Conservation (phyloP, 2,888 invertebrate species). For the Drosophila emarginata region DNA sequence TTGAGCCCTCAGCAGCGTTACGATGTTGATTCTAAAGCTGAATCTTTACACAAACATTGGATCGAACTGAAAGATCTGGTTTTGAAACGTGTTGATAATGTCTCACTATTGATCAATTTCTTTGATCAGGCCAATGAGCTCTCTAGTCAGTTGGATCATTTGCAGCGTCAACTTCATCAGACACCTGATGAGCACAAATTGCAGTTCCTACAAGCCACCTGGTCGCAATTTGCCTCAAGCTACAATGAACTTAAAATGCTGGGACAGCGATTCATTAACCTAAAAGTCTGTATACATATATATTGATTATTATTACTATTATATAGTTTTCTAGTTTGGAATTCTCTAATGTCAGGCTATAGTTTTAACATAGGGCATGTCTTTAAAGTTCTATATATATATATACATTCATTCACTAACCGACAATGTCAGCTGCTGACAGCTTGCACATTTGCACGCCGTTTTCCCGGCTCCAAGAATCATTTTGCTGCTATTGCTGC, state of each 20-base stretch:
- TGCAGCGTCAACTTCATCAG: constrained; percentile 85
- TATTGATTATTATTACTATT: background rate
- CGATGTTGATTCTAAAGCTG: constrained; percentile 86
- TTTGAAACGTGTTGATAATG: constrained; percentile 86
- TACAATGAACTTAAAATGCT: constrained; percentile 87
- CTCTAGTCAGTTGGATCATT: constrained; percentile 85
- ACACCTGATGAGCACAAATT: constrained; percentile 85
- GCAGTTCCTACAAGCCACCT: constrained; percentile 82
- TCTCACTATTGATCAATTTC: constrained; percentile 88
- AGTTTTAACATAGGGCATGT: constrained; percentile 39
- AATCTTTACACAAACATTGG: constrained; percentile 86
- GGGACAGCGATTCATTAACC: constrained; percentile 86
- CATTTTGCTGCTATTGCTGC: constrained; percentile 9
- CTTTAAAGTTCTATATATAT: constrained; percentile 11
- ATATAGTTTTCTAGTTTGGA: constrained; percentile 38
- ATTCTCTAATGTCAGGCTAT: constrained; percentile 58
- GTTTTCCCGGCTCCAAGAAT: constrained; percentile 33
- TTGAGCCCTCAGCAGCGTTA: constrained; percentile 86
- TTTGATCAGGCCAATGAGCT: constrained; percentile 87
- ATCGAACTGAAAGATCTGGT: constrained; percentile 85
- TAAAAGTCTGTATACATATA: constrained; percentile 81
- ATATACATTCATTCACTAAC: constrained; percentile 37
- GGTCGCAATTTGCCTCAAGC: constrained; percentile 86
- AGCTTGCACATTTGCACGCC: constrained; percentile 58
- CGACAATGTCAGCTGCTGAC: constrained; percentile 62